These are phyloP conservation scores for Mythimna albipuncta DNA, from an alignment of 2,888 invertebrate species.

Conservation along the genomic window DNA sequence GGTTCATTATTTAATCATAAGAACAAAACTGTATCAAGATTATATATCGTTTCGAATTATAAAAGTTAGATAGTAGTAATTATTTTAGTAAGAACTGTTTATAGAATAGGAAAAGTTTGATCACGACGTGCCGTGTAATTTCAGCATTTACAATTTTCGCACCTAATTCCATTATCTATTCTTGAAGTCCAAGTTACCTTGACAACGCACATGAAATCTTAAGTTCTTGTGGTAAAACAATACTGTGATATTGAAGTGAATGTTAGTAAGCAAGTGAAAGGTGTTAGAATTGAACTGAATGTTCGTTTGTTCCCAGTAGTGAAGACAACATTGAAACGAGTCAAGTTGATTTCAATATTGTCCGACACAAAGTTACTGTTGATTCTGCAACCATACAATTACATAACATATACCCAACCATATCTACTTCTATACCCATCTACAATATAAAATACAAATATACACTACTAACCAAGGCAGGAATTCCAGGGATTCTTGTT, in stretches of 20 bases:
- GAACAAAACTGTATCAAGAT: slow-evolving; percentile 52
- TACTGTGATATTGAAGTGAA: slow-evolving; percentile 79
- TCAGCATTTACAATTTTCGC: slow-evolving; percentile 88
- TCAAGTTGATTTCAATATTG: slow-evolving; percentile 61
- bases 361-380: slow-evolving; percentile 58
- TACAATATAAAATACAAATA: slow-evolving; percentile 83
- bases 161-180: slow-evolving; percentile 89
- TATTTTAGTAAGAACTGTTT: slow-evolving; percentile 17
- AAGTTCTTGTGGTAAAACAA: slow-evolving; percentile 71
- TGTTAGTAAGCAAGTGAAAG: slow-evolving; percentile 86
- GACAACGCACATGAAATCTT: slow-evolving; percentile 73
- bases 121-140: slow-evolving; percentile 69
- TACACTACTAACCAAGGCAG: slow-evolving; percentile 95
- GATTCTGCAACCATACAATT: slow-evolving; percentile 61
- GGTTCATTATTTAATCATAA: slow-evolving; percentile 17
- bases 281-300: slow-evolving; percentile 69
- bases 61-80: slow-evolving; percentile 31
- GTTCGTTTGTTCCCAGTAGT: slow-evolving; percentile 58
- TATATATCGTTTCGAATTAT: slow-evolving; percentile 30
- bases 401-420: slow-evolving; percentile 67
- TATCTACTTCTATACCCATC: slow-evolving; percentile 70
- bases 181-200: slow-evolving; percentile 89
- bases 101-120: slow-evolving; percentile 73
- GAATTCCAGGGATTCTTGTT: slow-evolving; percentile 94
- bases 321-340: slow-evolving; percentile 67